Evolutionary conservation across 2,797 vertebrate species (phyloP).

Genomic region (Amblyraja radiata): DNA sequence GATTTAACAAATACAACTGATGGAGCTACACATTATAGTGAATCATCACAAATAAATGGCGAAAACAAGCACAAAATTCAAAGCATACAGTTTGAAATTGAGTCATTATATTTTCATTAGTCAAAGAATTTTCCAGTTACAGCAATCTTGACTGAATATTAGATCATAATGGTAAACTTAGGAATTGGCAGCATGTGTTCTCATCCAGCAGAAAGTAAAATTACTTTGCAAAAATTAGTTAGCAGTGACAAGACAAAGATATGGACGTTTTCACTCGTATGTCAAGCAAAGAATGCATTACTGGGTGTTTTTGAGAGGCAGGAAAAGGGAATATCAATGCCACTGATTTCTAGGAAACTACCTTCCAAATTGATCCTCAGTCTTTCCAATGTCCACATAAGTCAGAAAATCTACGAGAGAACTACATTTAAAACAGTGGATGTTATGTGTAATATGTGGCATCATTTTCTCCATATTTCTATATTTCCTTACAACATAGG

Average conservation of each 20-base stretch:
- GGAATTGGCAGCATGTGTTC: neutral
- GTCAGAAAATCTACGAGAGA: neutral
- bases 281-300: neutral
- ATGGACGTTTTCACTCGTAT: fast-evolving
- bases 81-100: neutral
- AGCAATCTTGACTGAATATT: neutral
- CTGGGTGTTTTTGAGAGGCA: neutral
- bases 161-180: neutral
- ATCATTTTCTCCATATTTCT: too few relatives aligned
- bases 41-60: neutral
- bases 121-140: neutral
- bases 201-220: neutral
- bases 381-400: neutral
- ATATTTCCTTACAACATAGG: too few relatives aligned
- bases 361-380: neutral
- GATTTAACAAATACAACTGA: conserved; percentile 1
- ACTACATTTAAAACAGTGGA: neutral
- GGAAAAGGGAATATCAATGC: conserved; percentile 4
- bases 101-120: neutral
- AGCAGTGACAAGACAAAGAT: conserved; percentile 32
- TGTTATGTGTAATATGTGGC: neutral
- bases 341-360: neutral
- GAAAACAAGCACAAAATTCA: neutral
- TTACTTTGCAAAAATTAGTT: neutral
- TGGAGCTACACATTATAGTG: neutral